Conservation (phyloP, 2,888 invertebrate genomes). For the Argyresthia goedartella region DNA sequence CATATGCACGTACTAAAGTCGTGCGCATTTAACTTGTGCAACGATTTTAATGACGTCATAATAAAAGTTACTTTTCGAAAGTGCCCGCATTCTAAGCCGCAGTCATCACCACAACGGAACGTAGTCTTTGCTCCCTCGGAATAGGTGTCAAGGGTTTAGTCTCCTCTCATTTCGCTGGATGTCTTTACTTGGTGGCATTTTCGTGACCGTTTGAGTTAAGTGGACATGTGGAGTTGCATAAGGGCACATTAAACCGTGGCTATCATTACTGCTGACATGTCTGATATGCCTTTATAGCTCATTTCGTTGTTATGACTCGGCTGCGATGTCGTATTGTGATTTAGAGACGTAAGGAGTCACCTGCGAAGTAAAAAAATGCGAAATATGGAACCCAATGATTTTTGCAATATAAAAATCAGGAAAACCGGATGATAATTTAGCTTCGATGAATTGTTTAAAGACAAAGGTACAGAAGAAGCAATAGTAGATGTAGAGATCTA, state of each 20-base stretch:
- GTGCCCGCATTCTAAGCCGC: not conserved
- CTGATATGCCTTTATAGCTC: constrained; percentile 8
- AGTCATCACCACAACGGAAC: too few relatives aligned
- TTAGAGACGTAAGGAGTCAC: not conserved
- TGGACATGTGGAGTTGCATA: constrained; percentile 41
- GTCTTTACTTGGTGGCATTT: not conserved
- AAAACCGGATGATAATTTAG: too few relatives aligned
- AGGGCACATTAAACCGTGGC: not conserved
- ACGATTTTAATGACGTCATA: constrained; percentile 1
- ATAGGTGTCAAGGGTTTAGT: not conserved
- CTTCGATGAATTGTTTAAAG: too few relatives aligned
- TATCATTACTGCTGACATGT: constrained; percentile 7
- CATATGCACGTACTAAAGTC: constrained; percentile 11
- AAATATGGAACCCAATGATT: too few relatives aligned
- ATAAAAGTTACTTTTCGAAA: not conserved
- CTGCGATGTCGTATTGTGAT: not conserved
- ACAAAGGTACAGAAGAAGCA: too few relatives aligned
- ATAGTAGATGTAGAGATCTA: too few relatives aligned
- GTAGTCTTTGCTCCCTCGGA: not conserved
- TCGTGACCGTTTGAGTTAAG: constrained; percentile 47
- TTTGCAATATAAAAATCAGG: too few relatives aligned
- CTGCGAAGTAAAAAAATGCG: too few relatives aligned
- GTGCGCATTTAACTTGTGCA: constrained; percentile 10
- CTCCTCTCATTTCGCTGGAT: not conserved
- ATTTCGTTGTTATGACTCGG: constrained; percentile 1